A percentile compares a stretch with the other conserved stretches of the same genome.
phyloP scores from a whole-genome alignment of 1,140 invertebrate genomes.

The Ceratina japonica region DNA sequence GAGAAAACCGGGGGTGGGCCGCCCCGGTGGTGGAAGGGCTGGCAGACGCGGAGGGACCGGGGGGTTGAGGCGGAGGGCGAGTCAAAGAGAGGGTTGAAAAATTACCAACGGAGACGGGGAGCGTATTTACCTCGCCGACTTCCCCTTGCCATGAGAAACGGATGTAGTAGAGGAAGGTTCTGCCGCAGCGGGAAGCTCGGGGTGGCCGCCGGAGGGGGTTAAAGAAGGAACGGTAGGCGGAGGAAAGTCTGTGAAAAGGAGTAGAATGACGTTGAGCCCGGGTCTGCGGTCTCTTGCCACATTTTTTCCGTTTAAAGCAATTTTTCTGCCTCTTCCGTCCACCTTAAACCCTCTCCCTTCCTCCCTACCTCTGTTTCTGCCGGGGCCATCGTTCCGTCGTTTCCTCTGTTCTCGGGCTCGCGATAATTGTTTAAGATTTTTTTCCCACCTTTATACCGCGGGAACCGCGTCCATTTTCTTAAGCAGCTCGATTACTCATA shows the following conservation, averaged over 20 bases:
- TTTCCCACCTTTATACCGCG: background rate
- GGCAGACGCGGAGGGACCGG: conserved; percentile 38
- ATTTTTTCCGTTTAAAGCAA: conserved; percentile 67
- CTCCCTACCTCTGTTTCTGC: background rate
- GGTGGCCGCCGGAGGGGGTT: background rate
- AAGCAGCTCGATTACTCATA: conserved; percentile 61
- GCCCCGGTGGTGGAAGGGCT: background rate
- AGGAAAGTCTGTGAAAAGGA: conserved; percentile 20
- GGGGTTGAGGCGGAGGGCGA: conserved; percentile 39
- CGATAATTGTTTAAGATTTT: conserved; percentile 67
- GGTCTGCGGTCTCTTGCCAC: conserved; percentile 54
- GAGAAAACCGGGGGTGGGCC: conserved; percentile 6
- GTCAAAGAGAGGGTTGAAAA: conserved; percentile 62
- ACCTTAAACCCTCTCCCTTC: conserved; percentile 5
- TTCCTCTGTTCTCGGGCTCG: conserved; percentile 25
- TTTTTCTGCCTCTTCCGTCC: conserved; percentile 58
- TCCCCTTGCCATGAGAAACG: conserved; percentile 34
- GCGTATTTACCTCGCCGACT: conserved; percentile 45
- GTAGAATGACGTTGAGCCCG: conserved; percentile 39
- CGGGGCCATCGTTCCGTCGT: background rate
- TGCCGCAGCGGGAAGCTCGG: background rate
- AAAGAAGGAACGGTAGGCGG: background rate
- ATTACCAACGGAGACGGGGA: conserved; percentile 58
- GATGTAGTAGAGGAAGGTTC: conserved; percentile 2
- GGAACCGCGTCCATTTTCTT: conserved; percentile 51